A percentile compares a stretch with the other conserved stretches of the same genome.
Conservation (phyloP, 2,797 vertebrate species). For the Tokudaia muenninki region DNA sequence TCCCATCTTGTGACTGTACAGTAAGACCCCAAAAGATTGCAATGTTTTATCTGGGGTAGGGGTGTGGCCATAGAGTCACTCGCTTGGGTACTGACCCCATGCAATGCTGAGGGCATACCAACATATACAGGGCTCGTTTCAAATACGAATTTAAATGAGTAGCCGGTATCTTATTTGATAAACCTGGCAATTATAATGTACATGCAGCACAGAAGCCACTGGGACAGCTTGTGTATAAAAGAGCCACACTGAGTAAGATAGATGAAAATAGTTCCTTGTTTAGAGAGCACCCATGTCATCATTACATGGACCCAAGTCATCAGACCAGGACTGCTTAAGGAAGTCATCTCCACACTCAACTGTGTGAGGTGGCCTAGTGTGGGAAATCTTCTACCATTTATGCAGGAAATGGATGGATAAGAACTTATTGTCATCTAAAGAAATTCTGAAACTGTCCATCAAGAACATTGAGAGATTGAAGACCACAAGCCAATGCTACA, state of each 20-base stretch:
- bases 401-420: not conserved
- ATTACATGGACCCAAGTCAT: not conserved
- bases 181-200: not conserved
- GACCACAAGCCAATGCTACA: not conserved
- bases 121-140: not conserved
- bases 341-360: not conserved
- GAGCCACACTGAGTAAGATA: not conserved
- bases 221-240: not conserved
- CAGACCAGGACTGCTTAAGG: not conserved
- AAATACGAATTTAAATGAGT: not conserved
- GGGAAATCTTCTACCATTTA: not conserved
- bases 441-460: not conserved
- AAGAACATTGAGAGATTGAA: not conserved
- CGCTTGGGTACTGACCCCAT: not conserved
- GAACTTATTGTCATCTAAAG: not conserved
- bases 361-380: accelerated
- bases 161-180: not conserved
- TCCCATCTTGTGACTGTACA: not conserved
- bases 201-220: not conserved
- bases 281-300: not conserved
- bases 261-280: not conserved
- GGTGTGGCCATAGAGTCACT: not conserved
- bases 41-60: not conserved
- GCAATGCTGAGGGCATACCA: not conserved
- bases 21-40: not conserved